These are phyloP conservation scores for Myiotriccus ornatus DNA, from an alignment of 2,797 vertebrate species.

Conservation along the genomic window DNA sequence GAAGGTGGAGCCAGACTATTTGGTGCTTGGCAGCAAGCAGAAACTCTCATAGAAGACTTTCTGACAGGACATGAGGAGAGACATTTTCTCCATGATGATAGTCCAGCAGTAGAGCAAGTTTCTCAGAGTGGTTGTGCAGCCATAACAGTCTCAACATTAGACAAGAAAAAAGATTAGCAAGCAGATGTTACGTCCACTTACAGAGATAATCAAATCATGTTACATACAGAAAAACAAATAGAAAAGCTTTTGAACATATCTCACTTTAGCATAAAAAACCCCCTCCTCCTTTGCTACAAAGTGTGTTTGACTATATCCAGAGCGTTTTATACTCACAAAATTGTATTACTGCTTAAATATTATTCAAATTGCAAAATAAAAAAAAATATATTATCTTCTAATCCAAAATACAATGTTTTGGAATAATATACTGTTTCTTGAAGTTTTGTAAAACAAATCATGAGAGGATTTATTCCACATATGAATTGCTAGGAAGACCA, in stretches of 20 bases:
- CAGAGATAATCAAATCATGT: background rate
- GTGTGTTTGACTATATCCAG: background rate
- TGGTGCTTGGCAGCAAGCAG: background rate
- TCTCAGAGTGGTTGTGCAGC: accelerated
- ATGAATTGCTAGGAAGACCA: background rate
- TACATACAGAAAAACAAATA: background rate
- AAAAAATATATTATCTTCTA: background rate
- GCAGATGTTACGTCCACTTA: background rate
- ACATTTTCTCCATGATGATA: background rate
- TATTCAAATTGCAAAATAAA: background rate
- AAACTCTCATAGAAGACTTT: background rate
- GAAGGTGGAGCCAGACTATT: background rate
- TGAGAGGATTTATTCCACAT: background rate
- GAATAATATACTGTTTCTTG: background rate
- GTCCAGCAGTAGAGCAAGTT: background rate
- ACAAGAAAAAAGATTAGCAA: background rate
- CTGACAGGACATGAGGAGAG: background rate
- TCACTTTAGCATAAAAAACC: background rate
- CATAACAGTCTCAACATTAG: background rate
- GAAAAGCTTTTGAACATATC: background rate
- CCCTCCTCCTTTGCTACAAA: background rate
- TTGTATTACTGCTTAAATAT: background rate
- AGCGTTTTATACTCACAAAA: background rate
- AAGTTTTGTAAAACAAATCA: background rate
- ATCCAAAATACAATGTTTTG: background rate